Percentiles rank a stretch among this genome's conserved stretches.
Evolutionary conservation across 2,888 invertebrate species (phyloP).

Genomic region (Agrotis ipsilon): DNA sequence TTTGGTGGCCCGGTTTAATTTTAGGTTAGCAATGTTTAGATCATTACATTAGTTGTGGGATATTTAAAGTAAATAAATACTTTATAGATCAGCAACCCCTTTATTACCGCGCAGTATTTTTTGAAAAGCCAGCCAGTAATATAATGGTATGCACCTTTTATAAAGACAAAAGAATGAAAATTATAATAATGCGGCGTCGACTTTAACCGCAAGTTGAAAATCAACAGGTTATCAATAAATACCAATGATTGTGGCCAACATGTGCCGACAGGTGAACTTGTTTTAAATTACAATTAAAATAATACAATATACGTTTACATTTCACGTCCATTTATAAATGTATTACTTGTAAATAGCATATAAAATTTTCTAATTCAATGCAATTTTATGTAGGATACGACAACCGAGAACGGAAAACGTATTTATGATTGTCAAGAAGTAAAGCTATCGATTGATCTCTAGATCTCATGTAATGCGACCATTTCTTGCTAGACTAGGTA

Average conservation of each 20-base stretch:
- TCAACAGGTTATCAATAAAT: constrained; percentile 7
- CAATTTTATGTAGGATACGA: not conserved
- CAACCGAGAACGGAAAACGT: not conserved
- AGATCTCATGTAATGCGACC: constrained; percentile 1
- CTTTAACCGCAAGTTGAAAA: constrained; percentile 11
- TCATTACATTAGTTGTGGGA: too few species aligned
- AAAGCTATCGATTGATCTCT: constrained; percentile 23
- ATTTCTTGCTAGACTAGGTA: constrained; percentile 22
- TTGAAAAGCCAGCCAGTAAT: not conserved
- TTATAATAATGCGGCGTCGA: not conserved
- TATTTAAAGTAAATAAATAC: too few species aligned
- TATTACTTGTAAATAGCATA: not conserved
- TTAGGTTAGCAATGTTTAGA: too few species aligned
- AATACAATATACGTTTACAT: not conserved
- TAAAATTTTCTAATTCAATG: constrained; percentile 11
- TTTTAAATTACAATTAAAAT: constrained; percentile 25
- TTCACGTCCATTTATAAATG: not conserved
- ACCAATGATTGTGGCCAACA: constrained; percentile 9
- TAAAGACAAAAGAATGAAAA: not conserved
- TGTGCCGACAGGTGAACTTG: constrained; percentile 11
- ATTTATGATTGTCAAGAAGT: not conserved
- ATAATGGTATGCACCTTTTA: not conserved
- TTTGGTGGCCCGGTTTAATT: too few species aligned
- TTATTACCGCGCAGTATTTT: too few species aligned
- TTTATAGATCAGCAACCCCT: too few species aligned